A percentile compares a stretch with the other conserved stretches of the same genome.
phyloP scores from a whole-genome alignment of 2,888 invertebrate genomes.

The Stenoptilia bipunctidactyla region DNA sequence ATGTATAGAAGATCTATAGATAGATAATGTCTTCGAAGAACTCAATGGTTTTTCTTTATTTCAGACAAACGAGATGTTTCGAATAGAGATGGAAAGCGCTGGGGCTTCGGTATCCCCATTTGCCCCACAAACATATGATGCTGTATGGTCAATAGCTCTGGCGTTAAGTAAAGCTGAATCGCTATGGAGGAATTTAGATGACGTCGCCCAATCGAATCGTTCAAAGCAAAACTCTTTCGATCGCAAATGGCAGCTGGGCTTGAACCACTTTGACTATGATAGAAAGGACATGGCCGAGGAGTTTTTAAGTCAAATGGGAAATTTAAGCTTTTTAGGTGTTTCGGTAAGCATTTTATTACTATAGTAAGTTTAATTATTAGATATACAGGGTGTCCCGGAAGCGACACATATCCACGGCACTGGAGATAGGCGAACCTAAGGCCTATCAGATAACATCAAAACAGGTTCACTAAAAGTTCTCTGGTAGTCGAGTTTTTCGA shows the following conservation, averaged over 20 bases:
- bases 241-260: conserved; percentile 29
- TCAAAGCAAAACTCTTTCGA: conserved; percentile 25
- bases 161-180: conserved; percentile 76
- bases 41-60: too few species aligned
- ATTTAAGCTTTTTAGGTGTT: conserved; percentile 84
- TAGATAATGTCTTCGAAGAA: too few species aligned
- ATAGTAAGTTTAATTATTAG: too few species aligned
- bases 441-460: too few species aligned
- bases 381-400: too few species aligned
- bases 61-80: conserved; percentile 77
- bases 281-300: conserved; percentile 79
- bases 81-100: conserved; percentile 65
- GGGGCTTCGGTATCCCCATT: conserved; percentile 74
- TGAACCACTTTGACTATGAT: conserved; percentile 80
- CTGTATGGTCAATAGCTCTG: conserved; percentile 90
- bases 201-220: too few species aligned
- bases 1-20: too few species aligned
- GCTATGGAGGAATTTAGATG: background rate
- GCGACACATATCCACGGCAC: too few species aligned
- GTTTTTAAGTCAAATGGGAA: conserved; percentile 79
- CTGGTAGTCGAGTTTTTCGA: too few species aligned
- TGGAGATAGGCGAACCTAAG: too few species aligned
- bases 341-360: conserved; percentile 84
- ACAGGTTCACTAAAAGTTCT: too few species aligned
- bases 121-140: conserved; percentile 89